Evolutionary conservation across 2,797 vertebrate species (phyloP).

Genomic region (Gallirallus australis): DNA sequence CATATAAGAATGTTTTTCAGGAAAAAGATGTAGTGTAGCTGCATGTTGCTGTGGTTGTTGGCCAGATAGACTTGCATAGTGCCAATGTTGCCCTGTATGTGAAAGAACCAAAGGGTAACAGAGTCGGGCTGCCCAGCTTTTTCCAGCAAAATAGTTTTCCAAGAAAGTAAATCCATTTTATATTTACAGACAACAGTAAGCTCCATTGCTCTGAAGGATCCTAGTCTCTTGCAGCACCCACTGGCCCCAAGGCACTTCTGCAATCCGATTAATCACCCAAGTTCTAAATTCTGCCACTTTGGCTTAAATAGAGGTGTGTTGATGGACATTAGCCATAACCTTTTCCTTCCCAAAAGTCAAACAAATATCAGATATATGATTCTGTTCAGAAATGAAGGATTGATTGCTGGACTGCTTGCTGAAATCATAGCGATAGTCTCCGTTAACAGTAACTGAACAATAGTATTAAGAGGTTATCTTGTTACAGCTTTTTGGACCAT

Average conservation of each 20-base stretch:
- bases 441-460: not conserved
- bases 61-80: not conserved
- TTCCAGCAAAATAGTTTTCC: not conserved
- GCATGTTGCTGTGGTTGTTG: not conserved
- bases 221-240: not conserved
- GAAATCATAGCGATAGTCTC: not conserved
- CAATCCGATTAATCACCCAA: not conserved
- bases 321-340: not conserved
- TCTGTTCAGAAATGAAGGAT: slow-evolving; percentile 6
- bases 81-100: not conserved
- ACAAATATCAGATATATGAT: not conserved
- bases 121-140: not conserved
- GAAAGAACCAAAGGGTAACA: not conserved
- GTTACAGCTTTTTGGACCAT: not conserved
- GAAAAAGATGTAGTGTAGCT: not conserved
- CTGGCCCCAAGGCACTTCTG: not conserved
- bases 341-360: slow-evolving; percentile 13
- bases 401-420: not conserved
- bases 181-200: not conserved
- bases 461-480: not conserved
- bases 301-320: not conserved
- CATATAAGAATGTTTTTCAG: not conserved
- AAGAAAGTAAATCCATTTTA: not conserved
- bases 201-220: not conserved
- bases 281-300: not conserved